phyloP scores from a whole-genome alignment of 2,888 invertebrate species.

The Euphydryas editha region DNA sequence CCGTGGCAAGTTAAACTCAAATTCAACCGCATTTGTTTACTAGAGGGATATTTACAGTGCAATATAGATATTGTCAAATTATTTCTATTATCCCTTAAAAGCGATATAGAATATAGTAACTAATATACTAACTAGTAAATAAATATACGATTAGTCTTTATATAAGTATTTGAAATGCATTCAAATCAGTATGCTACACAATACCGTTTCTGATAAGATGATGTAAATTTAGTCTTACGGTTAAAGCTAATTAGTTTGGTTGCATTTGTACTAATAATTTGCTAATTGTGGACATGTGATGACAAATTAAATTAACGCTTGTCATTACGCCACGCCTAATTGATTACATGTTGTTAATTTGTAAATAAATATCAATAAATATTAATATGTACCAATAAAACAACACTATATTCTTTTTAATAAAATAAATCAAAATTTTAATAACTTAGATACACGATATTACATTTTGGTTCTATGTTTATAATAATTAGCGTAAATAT shows the following conservation, averaged over 20 bases:
- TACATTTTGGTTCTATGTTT: too few relatives aligned
- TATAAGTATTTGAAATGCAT: not conserved
- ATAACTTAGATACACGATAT: too few relatives aligned
- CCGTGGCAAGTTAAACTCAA: too few relatives aligned
- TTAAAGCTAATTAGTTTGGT: constrained; percentile 17
- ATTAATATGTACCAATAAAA: too few relatives aligned
- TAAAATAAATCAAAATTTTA: too few relatives aligned
- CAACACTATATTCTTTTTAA: too few relatives aligned
- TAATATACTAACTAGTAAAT: not conserved
- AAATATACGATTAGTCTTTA: not conserved
- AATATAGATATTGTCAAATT: too few relatives aligned
- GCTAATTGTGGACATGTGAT: constrained; percentile 17
- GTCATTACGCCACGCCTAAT: constrained; percentile 15
- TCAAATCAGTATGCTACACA: not conserved
- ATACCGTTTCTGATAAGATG: constrained; percentile 1
- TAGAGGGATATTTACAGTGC: too few relatives aligned
- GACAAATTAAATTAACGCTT: constrained; percentile 33
- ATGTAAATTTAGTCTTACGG: not conserved
- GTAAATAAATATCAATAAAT: not conserved
- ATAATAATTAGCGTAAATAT: too few relatives aligned
- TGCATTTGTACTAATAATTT: constrained; percentile 33
- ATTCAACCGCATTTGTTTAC: too few relatives aligned
- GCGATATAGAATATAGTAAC: not conserved
- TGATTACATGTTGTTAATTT: constrained; percentile 17
- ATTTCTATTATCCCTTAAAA: too few relatives aligned